Evolutionary conservation across 2,888 invertebrate genomes (phyloP).

Genomic region (Isoperla grammatica): DNA sequence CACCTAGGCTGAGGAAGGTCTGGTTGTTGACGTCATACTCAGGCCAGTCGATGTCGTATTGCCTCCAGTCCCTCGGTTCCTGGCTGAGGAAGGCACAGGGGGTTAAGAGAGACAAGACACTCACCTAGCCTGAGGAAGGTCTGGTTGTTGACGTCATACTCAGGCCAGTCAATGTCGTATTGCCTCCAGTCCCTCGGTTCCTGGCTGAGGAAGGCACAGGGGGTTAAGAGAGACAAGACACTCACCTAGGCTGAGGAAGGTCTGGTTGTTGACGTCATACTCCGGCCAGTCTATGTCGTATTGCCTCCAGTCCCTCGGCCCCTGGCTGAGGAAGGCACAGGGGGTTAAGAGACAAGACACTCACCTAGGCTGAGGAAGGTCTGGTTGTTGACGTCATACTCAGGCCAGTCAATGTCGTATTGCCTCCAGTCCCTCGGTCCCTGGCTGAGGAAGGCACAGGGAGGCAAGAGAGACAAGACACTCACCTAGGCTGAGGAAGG

Average conservation of each 20-base stretch:
- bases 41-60: conserved; percentile 71
- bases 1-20: conserved; percentile 72
- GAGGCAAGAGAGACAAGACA: too few species aligned
- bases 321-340: conserved; percentile 46
- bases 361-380: conserved; percentile 73
- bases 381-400: conserved; percentile 68
- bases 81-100: conserved; percentile 48
- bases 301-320: neutral
- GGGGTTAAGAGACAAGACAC: conserved; percentile 29
- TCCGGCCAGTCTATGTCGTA: conserved; percentile 77
- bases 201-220: too few species aligned
- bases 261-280: conserved; percentile 67
- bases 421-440: neutral
- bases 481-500: conserved; percentile 72
- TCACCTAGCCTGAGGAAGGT: neutral
- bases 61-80: neutral
- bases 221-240: too few species aligned
- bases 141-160: conserved; percentile 14
- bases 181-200: too few species aligned
- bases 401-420: conserved; percentile 74
- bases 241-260: conserved; percentile 72
- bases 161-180: conserved; percentile 1
- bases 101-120: too few species aligned
- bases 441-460: conserved; percentile 47
- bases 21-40: conserved; percentile 70